Percentiles rank a stretch among this genome's conserved stretches.
phyloP scores from a whole-genome alignment of 2,888 invertebrate species.

The Smittia aterrima region DNA sequence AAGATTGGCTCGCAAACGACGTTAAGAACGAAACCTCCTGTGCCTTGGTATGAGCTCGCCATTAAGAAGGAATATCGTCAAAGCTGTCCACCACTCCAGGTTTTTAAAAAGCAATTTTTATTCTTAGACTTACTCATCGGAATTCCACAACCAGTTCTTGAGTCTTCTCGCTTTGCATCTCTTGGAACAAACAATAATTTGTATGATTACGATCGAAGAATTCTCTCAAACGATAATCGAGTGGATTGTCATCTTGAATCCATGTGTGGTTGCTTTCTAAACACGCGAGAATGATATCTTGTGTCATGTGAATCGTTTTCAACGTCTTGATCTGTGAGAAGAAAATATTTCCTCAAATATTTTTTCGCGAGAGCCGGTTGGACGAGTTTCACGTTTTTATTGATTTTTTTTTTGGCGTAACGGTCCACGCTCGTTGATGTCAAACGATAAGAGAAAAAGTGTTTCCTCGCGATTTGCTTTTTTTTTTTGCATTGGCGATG shows the following conservation, averaged over 20 bases:
- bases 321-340: not conserved
- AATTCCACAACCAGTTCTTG: not conserved
- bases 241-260: not conserved
- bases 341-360: too few relatives aligned
- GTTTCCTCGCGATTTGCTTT: too few relatives aligned
- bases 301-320: not conserved
- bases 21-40: slow-evolving; percentile 64
- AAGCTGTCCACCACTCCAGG: slow-evolving; percentile 78
- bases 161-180: too few relatives aligned
- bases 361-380: too few relatives aligned
- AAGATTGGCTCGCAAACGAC: slow-evolving; percentile 68
- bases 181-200: not conserved
- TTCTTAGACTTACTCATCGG: not conserved
- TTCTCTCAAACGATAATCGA: not conserved
- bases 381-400: too few relatives aligned
- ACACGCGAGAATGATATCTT: not conserved
- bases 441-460: too few relatives aligned
- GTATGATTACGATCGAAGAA: not conserved
- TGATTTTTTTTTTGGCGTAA: too few relatives aligned
- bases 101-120: slow-evolving; percentile 42
- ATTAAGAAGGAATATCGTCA: slow-evolving; percentile 68
- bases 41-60: slow-evolving; percentile 88
- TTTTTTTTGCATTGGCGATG: too few relatives aligned
- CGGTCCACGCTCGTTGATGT: too few relatives aligned
- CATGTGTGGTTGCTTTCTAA: not conserved